Evolutionary conservation across 1,140 invertebrate genomes (phyloP), one percentile per base, ranked within the genome.

Genomic region (Bradysia coprophila): DNA sequence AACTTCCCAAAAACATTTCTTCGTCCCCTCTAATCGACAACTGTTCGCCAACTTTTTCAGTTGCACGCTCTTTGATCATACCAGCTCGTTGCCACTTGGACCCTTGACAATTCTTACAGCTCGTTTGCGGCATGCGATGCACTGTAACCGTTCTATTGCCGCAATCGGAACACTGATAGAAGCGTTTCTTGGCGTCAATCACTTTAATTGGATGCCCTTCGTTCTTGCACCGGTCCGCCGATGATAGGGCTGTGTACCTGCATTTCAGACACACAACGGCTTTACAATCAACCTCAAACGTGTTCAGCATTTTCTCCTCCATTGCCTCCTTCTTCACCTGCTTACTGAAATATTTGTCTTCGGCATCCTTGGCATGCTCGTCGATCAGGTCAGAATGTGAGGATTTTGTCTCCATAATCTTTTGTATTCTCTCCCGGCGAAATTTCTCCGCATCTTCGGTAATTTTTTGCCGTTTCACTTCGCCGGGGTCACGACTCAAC

Each of bases 281-380:
- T 62, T 86, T 89, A 50, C 83, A 88, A 1, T 66, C 61, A 16
- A 94, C 62, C 62, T 90, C 82, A 52, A 69, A 88, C 5, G 86
- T 92, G 28, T 68, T 74, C 16, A 79, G 56, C 85, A 95, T 90
- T 63, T 94, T 93, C 42, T 91, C 80, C 57, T 95, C 91, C 72
- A 93, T 76, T 48, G 72, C 71, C 62, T 96, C 91, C 54, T 89
- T 94, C 46, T 77, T 76, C 59, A 93, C 89, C 40, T 93, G 56
- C 54, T 81, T 82, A 45, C 76, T 72, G 47, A 94, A 95, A 57
- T 95, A 94, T 49, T 85, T 78, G 15, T 89, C 81, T 53, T 85
- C 68, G 43, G 76, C 76, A 50, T 83, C 70, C 40, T 76, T 64
- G 39, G 91, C 76, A 21, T 76, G 71, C 46, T 72, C 61, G 50